Percentiles rank a stretch among this genome's conserved stretches.
phyloP scores from a whole-genome alignment of 2,113 vertebrate species.

The Cyprinodon tularosa region DNA sequence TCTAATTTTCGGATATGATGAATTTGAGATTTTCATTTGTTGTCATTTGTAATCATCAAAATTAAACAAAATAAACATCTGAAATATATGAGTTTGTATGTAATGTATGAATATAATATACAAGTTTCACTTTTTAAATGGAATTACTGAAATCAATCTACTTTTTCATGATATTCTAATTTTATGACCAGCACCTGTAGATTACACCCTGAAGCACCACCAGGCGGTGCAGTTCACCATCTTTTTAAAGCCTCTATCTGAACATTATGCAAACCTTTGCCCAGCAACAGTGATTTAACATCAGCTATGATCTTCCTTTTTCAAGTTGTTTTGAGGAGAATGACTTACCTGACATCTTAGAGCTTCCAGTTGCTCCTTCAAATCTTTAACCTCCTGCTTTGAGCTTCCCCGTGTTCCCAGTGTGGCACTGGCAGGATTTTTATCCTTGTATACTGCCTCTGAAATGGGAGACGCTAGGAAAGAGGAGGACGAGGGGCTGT shows the following conservation, averaged over 20 bases:
- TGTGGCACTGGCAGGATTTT: conserved; percentile 20
- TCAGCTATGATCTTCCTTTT: conserved; percentile 39
- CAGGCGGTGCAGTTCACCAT: conserved; percentile 66
- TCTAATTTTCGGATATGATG: too few relatives aligned
- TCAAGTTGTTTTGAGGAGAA: conserved; percentile 22
- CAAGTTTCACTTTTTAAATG: too few relatives aligned
- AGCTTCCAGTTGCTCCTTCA: conserved; percentile 78
- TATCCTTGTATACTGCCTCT: conserved; percentile 15
- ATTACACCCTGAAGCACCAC: conserved; percentile 49
- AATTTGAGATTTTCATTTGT: too few relatives aligned
- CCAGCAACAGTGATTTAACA: conserved; percentile 67
- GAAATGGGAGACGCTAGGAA: conserved; percentile 5
- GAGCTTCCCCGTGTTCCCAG: conserved; percentile 25
- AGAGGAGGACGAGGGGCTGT: conserved; percentile 22
- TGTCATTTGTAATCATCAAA: too few relatives aligned
- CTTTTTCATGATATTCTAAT: too few relatives aligned
- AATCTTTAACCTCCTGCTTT: conserved; percentile 67
- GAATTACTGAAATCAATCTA: too few relatives aligned
- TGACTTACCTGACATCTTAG: conserved; percentile 77
- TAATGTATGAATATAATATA: too few relatives aligned
- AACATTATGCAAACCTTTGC: conserved; percentile 43
- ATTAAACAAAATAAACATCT: too few relatives aligned
- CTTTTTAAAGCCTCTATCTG: conserved; percentile 17
- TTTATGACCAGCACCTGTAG: too few relatives aligned
- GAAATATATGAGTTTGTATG: too few relatives aligned